Percentiles rank a stretch among this genome's conserved stretches.
Evolutionary conservation across 2,797 vertebrate species (phyloP).

Genomic region (Sebastes nivosus): DNA sequence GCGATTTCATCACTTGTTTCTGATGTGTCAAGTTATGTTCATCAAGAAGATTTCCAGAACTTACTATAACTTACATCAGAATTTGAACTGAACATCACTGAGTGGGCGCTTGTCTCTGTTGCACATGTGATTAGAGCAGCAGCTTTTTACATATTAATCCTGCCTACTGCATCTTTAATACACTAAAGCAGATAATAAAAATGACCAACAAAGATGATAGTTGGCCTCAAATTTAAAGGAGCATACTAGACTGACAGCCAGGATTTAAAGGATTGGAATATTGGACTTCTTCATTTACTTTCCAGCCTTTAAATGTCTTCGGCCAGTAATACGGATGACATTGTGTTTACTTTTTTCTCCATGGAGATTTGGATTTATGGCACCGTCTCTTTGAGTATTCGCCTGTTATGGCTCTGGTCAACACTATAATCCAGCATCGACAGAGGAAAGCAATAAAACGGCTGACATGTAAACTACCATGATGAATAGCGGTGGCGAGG

Average conservation of each 20-base stretch:
- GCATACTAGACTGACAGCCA: background rate
- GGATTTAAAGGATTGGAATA: background rate
- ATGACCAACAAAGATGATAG: background rate
- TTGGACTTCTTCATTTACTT: constrained; percentile 22
- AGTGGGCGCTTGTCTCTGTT: background rate
- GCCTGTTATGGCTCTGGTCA: constrained; percentile 25
- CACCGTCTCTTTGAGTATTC: constrained; percentile 8
- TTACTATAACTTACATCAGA: constrained; percentile 60
- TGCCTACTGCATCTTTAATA: background rate
- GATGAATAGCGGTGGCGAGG: constrained; percentile 39
- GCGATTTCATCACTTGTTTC: constrained; percentile 42
- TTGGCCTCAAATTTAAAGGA: background rate
- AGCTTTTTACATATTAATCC: background rate
- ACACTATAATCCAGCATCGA: constrained; percentile 34
- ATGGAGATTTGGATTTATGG: constrained; percentile 44
- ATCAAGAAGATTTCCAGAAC: constrained; percentile 10
- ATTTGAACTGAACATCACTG: background rate
- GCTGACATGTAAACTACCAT: constrained; percentile 53
- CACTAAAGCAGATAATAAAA: background rate
- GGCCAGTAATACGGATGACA: constrained; percentile 21
- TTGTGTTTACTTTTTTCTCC: constrained; percentile 25
- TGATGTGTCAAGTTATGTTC: constrained; percentile 28
- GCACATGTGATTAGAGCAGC: background rate
- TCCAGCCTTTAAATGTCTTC: constrained; percentile 41
- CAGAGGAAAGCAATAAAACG: constrained; percentile 32